These are phyloP conservation scores for Zaprionus capensis DNA, from an alignment of 1,140 invertebrate species.

Conservation along the genomic window DNA sequence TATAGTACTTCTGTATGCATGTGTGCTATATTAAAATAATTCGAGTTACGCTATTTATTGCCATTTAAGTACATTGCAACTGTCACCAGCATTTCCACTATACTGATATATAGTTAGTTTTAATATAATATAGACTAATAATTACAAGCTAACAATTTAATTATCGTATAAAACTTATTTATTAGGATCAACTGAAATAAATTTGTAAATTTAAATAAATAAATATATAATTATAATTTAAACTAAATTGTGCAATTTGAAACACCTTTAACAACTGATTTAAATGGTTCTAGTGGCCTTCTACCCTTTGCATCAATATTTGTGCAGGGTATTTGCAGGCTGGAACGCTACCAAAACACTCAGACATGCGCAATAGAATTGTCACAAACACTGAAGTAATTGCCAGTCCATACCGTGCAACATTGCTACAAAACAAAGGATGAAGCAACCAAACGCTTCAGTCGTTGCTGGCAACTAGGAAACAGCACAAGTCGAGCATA, in stretches of 20 bases:
- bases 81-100: constrained; percentile 34
- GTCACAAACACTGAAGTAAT: constrained; percentile 9
- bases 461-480: constrained; percentile 62
- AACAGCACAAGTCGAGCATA: constrained; percentile 38
- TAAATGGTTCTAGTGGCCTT: neutral
- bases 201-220: constrained; percentile 23
- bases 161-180: neutral
- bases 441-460: constrained; percentile 35
- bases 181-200: neutral
- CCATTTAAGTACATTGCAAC: constrained; percentile 71
- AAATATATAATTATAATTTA: constrained; percentile 8
- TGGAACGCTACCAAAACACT: neutral
- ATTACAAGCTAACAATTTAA: neutral
- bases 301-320: neutral
- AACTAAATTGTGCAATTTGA: neutral
- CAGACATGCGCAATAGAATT: constrained; percentile 57
- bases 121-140: neutral
- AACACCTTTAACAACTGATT: neutral
- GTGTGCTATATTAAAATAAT: constrained; percentile 78
- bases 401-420: constrained; percentile 8
- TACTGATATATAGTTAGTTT: neutral
- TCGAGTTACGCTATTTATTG: constrained; percentile 62
- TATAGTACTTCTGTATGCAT: constrained; percentile 36
- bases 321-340: neutral
- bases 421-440: constrained; percentile 52